Percentiles rank a stretch among this genome's conserved stretches.
phyloP scores from a whole-genome alignment of 1,140 invertebrate species.

The Drosophila bocki region DNA sequence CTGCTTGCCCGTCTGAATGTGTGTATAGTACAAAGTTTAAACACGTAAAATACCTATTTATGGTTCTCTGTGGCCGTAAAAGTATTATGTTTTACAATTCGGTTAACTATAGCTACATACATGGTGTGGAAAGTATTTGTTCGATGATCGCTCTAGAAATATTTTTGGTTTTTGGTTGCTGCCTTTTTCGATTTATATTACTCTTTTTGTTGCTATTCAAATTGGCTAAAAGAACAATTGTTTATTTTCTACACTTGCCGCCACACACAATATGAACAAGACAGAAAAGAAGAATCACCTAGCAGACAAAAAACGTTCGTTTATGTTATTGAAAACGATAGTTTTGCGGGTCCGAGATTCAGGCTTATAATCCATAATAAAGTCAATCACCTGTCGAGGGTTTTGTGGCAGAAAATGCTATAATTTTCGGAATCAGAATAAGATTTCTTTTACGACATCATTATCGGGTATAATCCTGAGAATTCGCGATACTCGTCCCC shows the following conservation, averaged over 20 bases:
- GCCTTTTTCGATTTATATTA: slow-evolving; percentile 8
- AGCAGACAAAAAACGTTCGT: too few species aligned
- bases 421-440: too few species aligned
- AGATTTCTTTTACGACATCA: too few species aligned
- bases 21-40: slow-evolving; percentile 65
- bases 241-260: slow-evolving; percentile 33
- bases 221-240: slow-evolving; percentile 38
- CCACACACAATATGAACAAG: neutral
- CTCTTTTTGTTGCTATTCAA: slow-evolving; percentile 19
- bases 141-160: slow-evolving; percentile 15
- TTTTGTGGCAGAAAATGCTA: too few species aligned
- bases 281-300: neutral
- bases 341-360: too few species aligned
- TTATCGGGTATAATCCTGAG: too few species aligned
- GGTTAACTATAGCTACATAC: slow-evolving; percentile 51
- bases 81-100: slow-evolving; percentile 38
- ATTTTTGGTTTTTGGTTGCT: slow-evolving; percentile 4
- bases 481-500: too few species aligned
- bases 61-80: slow-evolving; percentile 23
- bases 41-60: slow-evolving; percentile 15
- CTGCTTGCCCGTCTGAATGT: slow-evolving; percentile 8
- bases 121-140: slow-evolving; percentile 13
- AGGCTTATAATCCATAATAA: too few species aligned
- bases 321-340: too few species aligned
- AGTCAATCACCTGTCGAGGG: too few species aligned